Conservation (phyloP, 2,888 invertebrate species). For the Linnaemya vulpina region DNA sequence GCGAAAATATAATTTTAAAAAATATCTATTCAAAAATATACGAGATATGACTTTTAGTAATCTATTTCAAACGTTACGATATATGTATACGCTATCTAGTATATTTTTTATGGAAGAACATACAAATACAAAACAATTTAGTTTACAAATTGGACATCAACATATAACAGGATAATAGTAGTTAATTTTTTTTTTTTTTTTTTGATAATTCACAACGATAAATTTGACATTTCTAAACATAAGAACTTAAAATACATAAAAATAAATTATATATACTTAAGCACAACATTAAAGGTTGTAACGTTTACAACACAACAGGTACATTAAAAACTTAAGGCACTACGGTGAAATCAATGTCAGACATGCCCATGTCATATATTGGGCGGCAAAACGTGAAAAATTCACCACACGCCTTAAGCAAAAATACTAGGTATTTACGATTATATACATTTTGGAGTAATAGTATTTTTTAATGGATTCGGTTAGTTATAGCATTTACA, state of each 20-base stretch:
- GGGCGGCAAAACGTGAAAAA: conserved; percentile 44
- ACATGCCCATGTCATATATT: conserved; percentile 24
- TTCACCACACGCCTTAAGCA: conserved; percentile 65
- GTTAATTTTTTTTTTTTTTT: not conserved
- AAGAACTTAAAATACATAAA: conserved; percentile 11
- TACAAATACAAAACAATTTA: conserved; percentile 2
- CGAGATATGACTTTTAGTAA: conserved; percentile 6
- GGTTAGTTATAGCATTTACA: conserved; percentile 48
- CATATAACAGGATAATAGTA: not conserved
- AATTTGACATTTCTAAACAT: conserved; percentile 26
- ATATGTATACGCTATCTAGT: conserved; percentile 35
- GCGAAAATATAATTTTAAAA: not conserved
- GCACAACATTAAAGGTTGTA: conserved; percentile 74
- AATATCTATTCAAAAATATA: conserved; percentile 25
- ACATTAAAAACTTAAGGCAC: conserved; percentile 64
- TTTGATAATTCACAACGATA: conserved; percentile 22
- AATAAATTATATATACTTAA: conserved; percentile 72
- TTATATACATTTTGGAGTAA: conserved; percentile 48
- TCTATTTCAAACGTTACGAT: conserved; percentile 32
- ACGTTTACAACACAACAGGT: conserved; percentile 68
- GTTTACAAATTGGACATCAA: conserved; percentile 38
- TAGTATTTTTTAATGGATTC: conserved; percentile 59
- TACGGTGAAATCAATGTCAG: conserved; percentile 52
- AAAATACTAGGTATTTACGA: conserved; percentile 62
- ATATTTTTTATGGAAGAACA: conserved; percentile 16